phyloP scores from a whole-genome alignment of 2,113 vertebrate species.

The Anthoscopus minutus region DNA sequence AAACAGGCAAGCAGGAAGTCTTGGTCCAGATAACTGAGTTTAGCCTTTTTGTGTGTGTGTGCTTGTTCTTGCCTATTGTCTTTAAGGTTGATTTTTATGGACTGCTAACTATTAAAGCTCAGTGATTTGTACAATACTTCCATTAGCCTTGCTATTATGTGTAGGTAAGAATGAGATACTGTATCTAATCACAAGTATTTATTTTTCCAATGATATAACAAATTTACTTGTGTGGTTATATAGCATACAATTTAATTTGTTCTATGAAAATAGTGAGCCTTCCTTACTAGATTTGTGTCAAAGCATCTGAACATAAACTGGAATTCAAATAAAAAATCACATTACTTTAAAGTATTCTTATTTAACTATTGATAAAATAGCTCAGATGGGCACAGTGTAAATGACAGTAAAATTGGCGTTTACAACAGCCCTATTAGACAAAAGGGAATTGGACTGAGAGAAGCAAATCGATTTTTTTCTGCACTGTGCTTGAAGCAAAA shows the following conservation, averaged over 20 bases:
- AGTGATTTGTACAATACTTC: constrained; percentile 7
- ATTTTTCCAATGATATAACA: constrained; percentile 29
- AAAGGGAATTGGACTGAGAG: constrained; percentile 52
- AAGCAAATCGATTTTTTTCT: constrained; percentile 43
- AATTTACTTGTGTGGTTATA: constrained; percentile 43
- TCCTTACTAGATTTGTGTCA: constrained; percentile 49
- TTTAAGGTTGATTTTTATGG: constrained; percentile 13
- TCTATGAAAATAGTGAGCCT: constrained; percentile 16
- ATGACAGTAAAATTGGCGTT: constrained; percentile 55
- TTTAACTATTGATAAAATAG: constrained; percentile 61
- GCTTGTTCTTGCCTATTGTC: not conserved
- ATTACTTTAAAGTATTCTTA: constrained; percentile 55
- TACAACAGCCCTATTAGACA: constrained; percentile 55
- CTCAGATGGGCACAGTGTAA: constrained; percentile 41
- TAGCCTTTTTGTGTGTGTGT: not conserved
- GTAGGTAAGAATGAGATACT: not conserved
- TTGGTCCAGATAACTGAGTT: not conserved
- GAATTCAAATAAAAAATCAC: constrained; percentile 54
- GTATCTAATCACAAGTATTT: constrained; percentile 49
- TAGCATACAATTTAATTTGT: constrained; percentile 45
- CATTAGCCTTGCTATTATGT: not conserved
- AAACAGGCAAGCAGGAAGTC: not conserved
- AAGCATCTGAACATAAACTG: constrained; percentile 20
- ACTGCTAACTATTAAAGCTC: constrained; percentile 13
- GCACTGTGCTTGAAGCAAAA: not conserved